phyloP scores from a whole-genome alignment of 92 coral and sea anemone species.

The Epizoanthus ramosus region DNA sequence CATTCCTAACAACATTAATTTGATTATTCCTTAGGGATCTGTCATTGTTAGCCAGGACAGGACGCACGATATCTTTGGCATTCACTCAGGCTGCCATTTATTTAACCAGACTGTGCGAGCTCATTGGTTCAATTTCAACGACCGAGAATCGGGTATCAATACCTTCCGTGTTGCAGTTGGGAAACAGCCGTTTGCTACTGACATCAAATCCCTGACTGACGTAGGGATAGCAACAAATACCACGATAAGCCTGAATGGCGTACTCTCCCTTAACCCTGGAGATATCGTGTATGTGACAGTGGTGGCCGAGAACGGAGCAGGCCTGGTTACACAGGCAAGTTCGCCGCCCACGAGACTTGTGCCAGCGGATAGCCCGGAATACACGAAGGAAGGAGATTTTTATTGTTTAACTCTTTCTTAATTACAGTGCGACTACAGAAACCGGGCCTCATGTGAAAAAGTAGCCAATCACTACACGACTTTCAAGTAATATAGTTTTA shows the following conservation, averaged over 20 bases:
- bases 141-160: slow-evolving; percentile 74
- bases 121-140: slow-evolving; percentile 82
- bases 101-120: slow-evolving; percentile 77
- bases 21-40: slow-evolving; percentile 56
- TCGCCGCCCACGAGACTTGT: slow-evolving; percentile 85
- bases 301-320: slow-evolving; percentile 81
- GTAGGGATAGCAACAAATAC: slow-evolving; percentile 64
- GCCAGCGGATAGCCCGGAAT: slow-evolving; percentile 60
- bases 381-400: slow-evolving; percentile 70
- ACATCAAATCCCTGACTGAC: slow-evolving; percentile 55
- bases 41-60: slow-evolving; percentile 83
- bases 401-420: slow-evolving; percentile 57
- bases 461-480: too few relatives aligned
- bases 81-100: slow-evolving; percentile 85
- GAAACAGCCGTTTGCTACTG: slow-evolving; percentile 53
- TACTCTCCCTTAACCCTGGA: slow-evolving; percentile 58
- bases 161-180: slow-evolving; percentile 77
- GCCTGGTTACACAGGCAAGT: slow-evolving; percentile 57
- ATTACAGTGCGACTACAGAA: background rate
- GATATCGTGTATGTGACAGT: slow-evolving; percentile 76
- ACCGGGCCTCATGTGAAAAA: too few relatives aligned
- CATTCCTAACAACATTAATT: too few relatives aligned
- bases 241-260: slow-evolving; percentile 45
- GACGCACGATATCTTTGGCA: slow-evolving; percentile 78
- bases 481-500: too few relatives aligned